Base-by-base conservation (phyloP, 2,113 vertebrate genomes). In the Platichthys stellatus region DNA sequence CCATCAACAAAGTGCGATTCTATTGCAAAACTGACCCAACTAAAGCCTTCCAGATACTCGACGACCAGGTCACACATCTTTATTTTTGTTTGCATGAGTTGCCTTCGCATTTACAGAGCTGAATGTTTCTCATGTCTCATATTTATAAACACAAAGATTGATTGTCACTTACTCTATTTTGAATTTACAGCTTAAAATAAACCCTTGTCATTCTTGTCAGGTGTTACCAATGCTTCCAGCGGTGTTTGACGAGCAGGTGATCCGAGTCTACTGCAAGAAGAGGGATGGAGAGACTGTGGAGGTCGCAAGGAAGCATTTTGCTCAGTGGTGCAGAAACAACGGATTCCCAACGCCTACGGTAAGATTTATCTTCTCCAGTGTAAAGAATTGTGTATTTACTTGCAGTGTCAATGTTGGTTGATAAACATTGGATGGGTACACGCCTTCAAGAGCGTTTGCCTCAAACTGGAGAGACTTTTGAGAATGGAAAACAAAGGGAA, bases 281-380 rank as follows among this genome's bases (percentile, higher is more conserved):
- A 95, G 81, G 0, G 95, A 98, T 47, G 51, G 87, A 2, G 28
- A 0, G 5, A 90, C 77, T 70, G 15, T 98, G 72, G 86, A 89
- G n/a, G 94, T 92, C 2, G 97, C 97, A 7, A 93, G 70, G 38
- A 95, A 96, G 43, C 94, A 96, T 43, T 98, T 99, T 72, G 84
- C 96, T 59, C 93, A 99, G 24, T 99, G 98, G 98, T 99, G 97
- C 72, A 90, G 93, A 10, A 0, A 89, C 69, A 95, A 9, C 0
- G 31, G 96, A 84, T 98, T 96, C 91, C 94, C 92, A 81, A 97
- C 97, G 81, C 97, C 97, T 8, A 93, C 94, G 97, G 98, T 99
- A 88, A 72, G 9, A 1, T 74, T 74, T 31, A 56, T 59, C 12
- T 40, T 43, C 26, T 61, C 24, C 26, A 28, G 26, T 28, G 26